Evolutionary conservation across 2,797 vertebrate genomes (phyloP).

Genomic region (Liparis tanakae): DNA sequence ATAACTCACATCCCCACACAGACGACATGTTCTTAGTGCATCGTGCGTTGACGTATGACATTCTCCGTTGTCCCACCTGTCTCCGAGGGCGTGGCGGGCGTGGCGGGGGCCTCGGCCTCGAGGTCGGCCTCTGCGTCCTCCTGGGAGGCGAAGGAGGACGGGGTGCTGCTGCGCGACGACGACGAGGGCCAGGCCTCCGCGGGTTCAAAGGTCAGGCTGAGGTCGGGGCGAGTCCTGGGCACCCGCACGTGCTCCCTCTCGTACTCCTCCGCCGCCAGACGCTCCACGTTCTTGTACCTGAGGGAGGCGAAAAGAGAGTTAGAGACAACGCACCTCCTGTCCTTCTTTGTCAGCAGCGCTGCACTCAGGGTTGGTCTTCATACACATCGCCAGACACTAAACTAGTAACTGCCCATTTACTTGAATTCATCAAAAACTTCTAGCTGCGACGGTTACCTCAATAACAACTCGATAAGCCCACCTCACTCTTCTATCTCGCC

Average conservation of each 20-base stretch:
- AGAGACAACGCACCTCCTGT: conserved; percentile 20
- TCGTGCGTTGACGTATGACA: not conserved
- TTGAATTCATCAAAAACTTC: conserved; percentile 1
- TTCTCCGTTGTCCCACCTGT: conserved; percentile 58
- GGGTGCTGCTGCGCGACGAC: conserved; percentile 79
- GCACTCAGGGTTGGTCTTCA: conserved; percentile 12
- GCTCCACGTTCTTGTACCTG: conserved; percentile 96
- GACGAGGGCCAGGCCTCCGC: conserved; percentile 79
- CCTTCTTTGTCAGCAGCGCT: not conserved
- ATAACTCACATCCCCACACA: not conserved
- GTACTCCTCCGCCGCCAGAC: conserved; percentile 90
- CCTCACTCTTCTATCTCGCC: conserved; percentile 18
- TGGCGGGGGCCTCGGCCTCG: conserved; percentile 63
- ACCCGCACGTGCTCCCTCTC: conserved; percentile 87
- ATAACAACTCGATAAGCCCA: conserved; percentile 17
- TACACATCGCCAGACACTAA: not conserved
- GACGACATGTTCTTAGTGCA: not conserved
- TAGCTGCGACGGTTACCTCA: not conserved
- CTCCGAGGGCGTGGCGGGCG: conserved; percentile 67
- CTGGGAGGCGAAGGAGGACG: conserved; percentile 79
- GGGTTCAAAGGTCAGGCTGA: conserved; percentile 85
- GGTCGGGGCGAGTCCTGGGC: conserved; percentile 79
- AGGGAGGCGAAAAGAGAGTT: conserved; percentile 27
- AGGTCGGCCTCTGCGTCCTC: conserved; percentile 75
- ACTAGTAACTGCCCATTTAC: not conserved